Evolutionary conservation across 2,113 vertebrate species (phyloP).

Genomic region (Platichthys flesus): DNA sequence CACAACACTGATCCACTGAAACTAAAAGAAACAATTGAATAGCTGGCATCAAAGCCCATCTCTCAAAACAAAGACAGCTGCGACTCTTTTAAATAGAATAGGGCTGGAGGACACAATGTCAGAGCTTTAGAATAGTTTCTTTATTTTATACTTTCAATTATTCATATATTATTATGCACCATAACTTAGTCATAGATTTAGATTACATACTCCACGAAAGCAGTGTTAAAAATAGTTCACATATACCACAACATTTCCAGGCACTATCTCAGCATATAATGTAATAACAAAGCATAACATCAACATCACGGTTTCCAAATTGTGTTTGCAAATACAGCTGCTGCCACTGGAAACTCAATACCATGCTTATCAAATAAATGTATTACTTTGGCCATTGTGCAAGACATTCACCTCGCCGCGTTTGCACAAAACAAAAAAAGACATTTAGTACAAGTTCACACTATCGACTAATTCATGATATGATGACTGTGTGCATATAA

Average conservation of each 20-base stretch:
- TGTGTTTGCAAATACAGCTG: slow-evolving; percentile 40
- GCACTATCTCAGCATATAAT: neutral
- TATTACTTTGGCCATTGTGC: slow-evolving; percentile 31
- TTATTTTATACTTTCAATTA: neutral
- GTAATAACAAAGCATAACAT: slow-evolving; percentile 27
- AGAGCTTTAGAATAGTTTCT: neutral
- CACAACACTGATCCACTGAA: slow-evolving; percentile 13
- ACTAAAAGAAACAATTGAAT: neutral
- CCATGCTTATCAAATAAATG: slow-evolving; percentile 27
- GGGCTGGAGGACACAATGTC: neutral
- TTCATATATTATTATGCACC: neutral
- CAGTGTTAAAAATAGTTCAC: neutral
- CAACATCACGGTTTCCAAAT: slow-evolving; percentile 8
- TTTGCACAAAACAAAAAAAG: slow-evolving; percentile 27
- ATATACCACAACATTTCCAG: neutral
- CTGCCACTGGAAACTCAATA: slow-evolving; percentile 36
- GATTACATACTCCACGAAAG: neutral
- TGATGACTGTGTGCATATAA: neutral
- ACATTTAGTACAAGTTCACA: slow-evolving; percentile 37
- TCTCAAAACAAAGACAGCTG: slow-evolving; percentile 31
- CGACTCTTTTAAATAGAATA: slow-evolving; percentile 15
- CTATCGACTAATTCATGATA: neutral
- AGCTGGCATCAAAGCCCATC: slow-evolving; percentile 7
- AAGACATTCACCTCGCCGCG: neutral
- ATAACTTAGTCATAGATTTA: neutral